Evolutionary conservation across 2,888 invertebrate species (phyloP), one percentile per base, ranked within the genome.

Genomic region (Heliconius erato): DNA sequence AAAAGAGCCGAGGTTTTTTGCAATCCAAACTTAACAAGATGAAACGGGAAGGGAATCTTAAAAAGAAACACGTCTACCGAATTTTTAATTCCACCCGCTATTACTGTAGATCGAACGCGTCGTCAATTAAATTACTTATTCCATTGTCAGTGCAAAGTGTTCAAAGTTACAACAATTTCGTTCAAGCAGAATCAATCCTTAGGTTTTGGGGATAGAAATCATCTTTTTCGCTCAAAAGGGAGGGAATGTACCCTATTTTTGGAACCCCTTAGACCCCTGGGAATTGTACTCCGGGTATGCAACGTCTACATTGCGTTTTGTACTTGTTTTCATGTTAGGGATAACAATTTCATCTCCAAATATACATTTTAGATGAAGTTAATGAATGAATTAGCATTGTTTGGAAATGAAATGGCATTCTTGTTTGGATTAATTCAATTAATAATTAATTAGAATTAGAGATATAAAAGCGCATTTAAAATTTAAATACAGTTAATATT

Each of bases 41-140:
- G 28, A 76, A 78, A 82, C 82, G 78, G 83, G 79, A 74, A 81
- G 72, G 19, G 69, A 80, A 84, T 83, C 71, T 79, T 79, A 80
- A 84, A 84, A 84, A 79, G 81, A 79, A 85, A 85, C 84, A 83
- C 83, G 81, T 85, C 82, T 85, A 82, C 80, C 83, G 86, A 86
- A 85, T 86, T 87, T 85, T 87, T 88, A 87, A 88, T 86, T 86
- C 85, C 86, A 86, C 91, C 92, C 92, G 93, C 91, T 92, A 93
- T 95, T 94, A 78, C 94, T 91, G 90, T 90, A 91, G 94, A 94
- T 94, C 93, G 94, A 94, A 94, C 92, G 90, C 91, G 93, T 94
- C 95, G 94, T 95, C 95, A 94, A 95, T 95, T 95, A 94, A 95
- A 95, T 95, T 94, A 95, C 94, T 91, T 90, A 91, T 91, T 88